A percentile compares a stretch with the other conserved stretches of the same genome.
These are phyloP conservation scores for Orchestes rusci DNA, from an alignment of 2,888 invertebrate genomes.

Conservation along the genomic window DNA sequence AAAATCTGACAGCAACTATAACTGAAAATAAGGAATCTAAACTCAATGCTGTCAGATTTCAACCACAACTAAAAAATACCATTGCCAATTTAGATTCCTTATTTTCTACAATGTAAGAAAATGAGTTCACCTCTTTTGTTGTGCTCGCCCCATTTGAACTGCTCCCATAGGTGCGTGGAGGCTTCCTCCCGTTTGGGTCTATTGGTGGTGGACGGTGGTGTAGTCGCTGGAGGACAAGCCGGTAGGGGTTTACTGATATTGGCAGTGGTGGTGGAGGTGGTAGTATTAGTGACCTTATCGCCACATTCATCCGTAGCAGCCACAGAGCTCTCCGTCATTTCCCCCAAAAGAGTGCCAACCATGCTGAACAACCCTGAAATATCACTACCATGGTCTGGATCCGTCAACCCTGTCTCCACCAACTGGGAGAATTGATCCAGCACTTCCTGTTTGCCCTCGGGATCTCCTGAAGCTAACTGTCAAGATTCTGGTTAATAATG, in stretches of 20 bases:
- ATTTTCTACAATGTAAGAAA: constrained; percentile 6
- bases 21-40: constrained; percentile 15
- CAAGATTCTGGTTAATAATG: too few species aligned
- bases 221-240: background rate
- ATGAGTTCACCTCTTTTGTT: constrained; percentile 9
- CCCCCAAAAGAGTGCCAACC: too few species aligned
- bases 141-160: constrained; percentile 6
- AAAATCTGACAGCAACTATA: constrained; percentile 6
- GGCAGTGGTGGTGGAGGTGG: background rate
- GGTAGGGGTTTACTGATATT: background rate
- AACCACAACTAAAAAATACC: constrained; percentile 6
- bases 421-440: too few species aligned
- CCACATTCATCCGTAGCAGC: too few species aligned
- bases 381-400: too few species aligned
- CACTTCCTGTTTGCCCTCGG: too few species aligned
- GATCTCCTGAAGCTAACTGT: constrained; percentile 1
- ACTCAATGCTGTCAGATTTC: constrained; percentile 6
- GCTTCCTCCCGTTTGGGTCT: constrained; percentile 1
- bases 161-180: constrained; percentile 8
- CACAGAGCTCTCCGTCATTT: too few species aligned
- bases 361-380: too few species aligned
- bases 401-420: too few species aligned
- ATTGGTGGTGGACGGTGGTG: background rate
- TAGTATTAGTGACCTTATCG: too few species aligned
- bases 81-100: constrained; percentile 13